Conservation (phyloP, 92 coral and sea anemone species). For the Siderastrea siderea region DNA sequence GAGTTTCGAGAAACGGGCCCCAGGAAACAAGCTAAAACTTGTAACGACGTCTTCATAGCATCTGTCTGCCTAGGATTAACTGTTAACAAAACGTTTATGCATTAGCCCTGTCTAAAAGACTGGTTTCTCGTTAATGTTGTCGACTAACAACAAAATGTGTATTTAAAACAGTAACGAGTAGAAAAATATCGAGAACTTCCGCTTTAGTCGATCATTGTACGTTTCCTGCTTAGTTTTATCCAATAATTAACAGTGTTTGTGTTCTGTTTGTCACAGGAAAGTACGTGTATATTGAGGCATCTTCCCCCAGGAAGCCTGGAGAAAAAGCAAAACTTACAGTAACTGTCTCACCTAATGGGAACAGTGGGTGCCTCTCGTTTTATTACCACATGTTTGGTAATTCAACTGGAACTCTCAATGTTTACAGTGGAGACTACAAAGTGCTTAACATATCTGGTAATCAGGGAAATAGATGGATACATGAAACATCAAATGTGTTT, state of each 20-base stretch:
- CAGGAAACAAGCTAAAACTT: too few species aligned
- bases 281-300: slow-evolving; percentile 18
- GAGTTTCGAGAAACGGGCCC: too few species aligned
- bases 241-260: neutral
- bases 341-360: neutral
- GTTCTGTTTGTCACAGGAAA: neutral
- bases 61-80: too few species aligned
- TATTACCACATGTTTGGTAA: slow-evolving; percentile 1
- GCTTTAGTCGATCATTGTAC: neutral
- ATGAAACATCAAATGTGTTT: too few species aligned
- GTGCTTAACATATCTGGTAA: neutral
- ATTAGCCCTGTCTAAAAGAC: too few species aligned
- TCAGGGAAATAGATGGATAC: neutral
- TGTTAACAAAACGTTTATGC: too few species aligned
- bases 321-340: slow-evolving; percentile 4
- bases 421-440: slow-evolving; percentile 4
- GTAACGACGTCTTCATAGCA: too few species aligned
- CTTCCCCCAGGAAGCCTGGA: neutral
- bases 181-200: too few species aligned
- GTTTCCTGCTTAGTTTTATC: neutral
- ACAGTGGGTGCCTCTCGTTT: neutral
- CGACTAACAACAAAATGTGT: too few species aligned
- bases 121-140: too few species aligned
- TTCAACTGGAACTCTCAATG: neutral
- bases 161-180: too few species aligned